Evolutionary conservation across 1,140 invertebrate genomes (phyloP), one percentile per base, ranked within the genome.

Genomic region (Zaprionus gabonicus): DNA sequence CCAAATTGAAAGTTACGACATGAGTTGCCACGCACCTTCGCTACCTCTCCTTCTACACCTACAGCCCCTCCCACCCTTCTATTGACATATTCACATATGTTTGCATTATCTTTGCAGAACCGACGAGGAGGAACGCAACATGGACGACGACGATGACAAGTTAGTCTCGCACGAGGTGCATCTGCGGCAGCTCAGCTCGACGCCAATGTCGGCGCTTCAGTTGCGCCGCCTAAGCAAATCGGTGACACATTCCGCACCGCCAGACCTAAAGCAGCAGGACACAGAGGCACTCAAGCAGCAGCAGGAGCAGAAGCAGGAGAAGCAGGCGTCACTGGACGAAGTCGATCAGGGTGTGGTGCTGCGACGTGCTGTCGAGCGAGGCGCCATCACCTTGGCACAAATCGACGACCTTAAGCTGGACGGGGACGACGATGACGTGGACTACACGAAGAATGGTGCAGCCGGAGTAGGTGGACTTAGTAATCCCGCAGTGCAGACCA

Each of bases 121-220:
- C 59, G 49, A 62, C 28, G 66, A 55, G 15, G 49, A 20, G 38
- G 62, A 81, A 56, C 75, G 76, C 76, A 92, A 74, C 76, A 92
- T 92, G 91, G 91, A 86, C 65, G 63, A 76, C 62, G 73, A 86
- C 34, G 91, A 92, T 41, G 87, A 91, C 76, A 87, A 92, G 76
- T 69, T 92, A 69, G 87, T 92, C 51, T 90, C 87, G 28, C 80
- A 84, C 55, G 87, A 90, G 70, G 84, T 86, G 80, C 84, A 92
- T 77, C 74, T 91, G 53, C 87, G 91, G 20, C 88, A 88, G 44
- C 53, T 92, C 4, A 92, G 84, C 62, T 68, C 91, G 51, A 90
- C 91, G 60, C 91, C 91, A 23, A 73, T 71, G 23, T 73, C 76
- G 44, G 57, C 72, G 44, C 15, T 83, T 62, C 84, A 86, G 51